These are phyloP conservation scores for Lycodopsis pacificus DNA, from an alignment of 2,797 vertebrate species.

Conservation along the genomic window DNA sequence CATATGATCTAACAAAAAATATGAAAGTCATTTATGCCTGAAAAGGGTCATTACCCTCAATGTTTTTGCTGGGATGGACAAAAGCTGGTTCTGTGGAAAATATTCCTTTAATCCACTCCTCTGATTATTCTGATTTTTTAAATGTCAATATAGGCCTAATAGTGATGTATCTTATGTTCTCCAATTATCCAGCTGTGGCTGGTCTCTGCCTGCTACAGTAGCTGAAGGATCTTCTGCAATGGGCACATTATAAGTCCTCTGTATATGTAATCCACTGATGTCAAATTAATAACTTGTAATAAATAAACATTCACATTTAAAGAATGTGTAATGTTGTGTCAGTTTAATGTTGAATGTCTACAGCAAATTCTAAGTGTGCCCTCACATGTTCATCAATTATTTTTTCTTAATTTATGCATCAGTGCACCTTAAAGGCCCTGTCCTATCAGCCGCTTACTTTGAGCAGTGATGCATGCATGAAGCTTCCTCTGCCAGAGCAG, in stretches of 20 bases:
- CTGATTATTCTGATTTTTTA: conserved; percentile 18
- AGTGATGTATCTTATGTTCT: not conserved
- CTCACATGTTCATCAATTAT: not conserved
- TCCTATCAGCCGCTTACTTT: not conserved
- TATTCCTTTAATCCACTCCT: conserved; percentile 7
- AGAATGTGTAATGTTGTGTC: conserved; percentile 1
- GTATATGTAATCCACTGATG: conserved; percentile 1
- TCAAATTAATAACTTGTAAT: not conserved
- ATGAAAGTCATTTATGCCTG: conserved; percentile 9
- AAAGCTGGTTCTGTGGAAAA: conserved; percentile 13
- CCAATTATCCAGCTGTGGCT: not conserved
- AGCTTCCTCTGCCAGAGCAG: not conserved
- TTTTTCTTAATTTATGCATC: not conserved
- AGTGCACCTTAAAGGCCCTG: not conserved
- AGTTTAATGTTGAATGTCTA: not conserved
- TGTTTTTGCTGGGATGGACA: not conserved
- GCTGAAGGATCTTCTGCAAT: not conserved
- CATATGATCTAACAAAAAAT: not conserved
- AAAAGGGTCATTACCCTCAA: not conserved
- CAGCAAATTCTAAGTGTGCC: not conserved
- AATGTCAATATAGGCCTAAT: not conserved
- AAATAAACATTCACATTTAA: conserved; percentile 26
- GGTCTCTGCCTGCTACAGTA: not conserved
- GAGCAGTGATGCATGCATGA: not conserved
- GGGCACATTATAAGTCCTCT: not conserved